phyloP scores from a whole-genome alignment of 1,140 invertebrate species.

The Chymomyza costata region DNA sequence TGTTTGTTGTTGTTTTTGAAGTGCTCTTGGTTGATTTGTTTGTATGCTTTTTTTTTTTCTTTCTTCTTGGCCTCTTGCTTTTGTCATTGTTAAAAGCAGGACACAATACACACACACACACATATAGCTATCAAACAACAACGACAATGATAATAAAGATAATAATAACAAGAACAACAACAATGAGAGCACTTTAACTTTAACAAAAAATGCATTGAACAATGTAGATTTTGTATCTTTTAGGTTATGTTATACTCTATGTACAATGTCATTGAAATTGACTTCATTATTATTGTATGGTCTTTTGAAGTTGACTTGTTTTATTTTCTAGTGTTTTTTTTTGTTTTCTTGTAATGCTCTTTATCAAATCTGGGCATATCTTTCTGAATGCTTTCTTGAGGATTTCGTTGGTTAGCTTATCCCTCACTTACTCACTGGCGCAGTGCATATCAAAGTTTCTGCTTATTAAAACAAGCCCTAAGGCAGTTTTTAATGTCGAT shows the following conservation, averaged over 20 bases:
- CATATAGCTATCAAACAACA: too few relatives aligned
- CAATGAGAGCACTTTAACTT: slow-evolving; percentile 41
- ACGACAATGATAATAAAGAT: slow-evolving; percentile 35
- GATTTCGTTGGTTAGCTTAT: too few relatives aligned
- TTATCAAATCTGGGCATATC: slow-evolving; percentile 54
- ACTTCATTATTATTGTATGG: slow-evolving; percentile 68
- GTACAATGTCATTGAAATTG: slow-evolving; percentile 58
- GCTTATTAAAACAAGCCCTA: slow-evolving; percentile 57
- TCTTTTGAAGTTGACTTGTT: slow-evolving; percentile 27
- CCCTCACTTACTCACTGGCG: too few relatives aligned
- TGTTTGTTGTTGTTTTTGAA: slow-evolving; percentile 42
- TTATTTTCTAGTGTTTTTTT: slow-evolving; percentile 30
- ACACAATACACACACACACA: too few relatives aligned
- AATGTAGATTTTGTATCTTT: slow-evolving; percentile 11
- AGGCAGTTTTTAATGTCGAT: slow-evolving; percentile 28
- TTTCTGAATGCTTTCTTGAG: too few relatives aligned
- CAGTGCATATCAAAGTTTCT: too few relatives aligned
- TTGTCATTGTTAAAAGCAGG: slow-evolving; percentile 31
- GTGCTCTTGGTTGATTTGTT: slow-evolving; percentile 6
- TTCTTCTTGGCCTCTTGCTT: slow-evolving; percentile 38
- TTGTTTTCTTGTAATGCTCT: slow-evolving; percentile 29
- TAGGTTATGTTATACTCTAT: slow-evolving; percentile 24
- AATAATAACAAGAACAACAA: slow-evolving; percentile 27
- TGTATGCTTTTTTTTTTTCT: slow-evolving; percentile 8
- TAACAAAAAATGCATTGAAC: slow-evolving; percentile 20